Evolutionary conservation across 2,888 invertebrate species (phyloP).

Genomic region (Elmis aenea): DNA sequence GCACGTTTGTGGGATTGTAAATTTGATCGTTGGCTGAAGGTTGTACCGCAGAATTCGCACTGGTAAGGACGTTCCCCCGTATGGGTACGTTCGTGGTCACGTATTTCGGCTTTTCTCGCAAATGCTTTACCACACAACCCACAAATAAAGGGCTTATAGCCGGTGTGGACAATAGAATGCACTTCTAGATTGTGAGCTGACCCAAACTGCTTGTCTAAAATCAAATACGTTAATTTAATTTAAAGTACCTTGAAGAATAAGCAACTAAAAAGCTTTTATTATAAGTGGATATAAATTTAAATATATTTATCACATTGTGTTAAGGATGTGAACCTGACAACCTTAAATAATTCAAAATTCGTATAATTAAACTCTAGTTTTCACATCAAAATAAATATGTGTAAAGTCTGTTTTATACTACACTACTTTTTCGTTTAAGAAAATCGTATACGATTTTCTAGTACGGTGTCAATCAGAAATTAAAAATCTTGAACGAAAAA

Average conservation of each 20-base stretch:
- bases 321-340: too few relatives aligned
- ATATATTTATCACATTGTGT: too few relatives aligned
- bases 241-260: conserved; percentile 6
- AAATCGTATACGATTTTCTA: too few relatives aligned
- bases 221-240: too few relatives aligned
- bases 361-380: too few relatives aligned
- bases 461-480: too few relatives aligned
- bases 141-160: conserved; percentile 67
- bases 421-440: too few relatives aligned
- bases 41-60: conserved; percentile 72
- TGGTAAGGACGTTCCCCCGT: conserved; percentile 77
- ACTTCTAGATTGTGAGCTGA: conserved; percentile 72
- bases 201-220: conserved; percentile 66
- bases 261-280: conserved; percentile 1
- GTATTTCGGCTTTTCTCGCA: conserved; percentile 69
- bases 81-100: conserved; percentile 77
- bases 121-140: conserved; percentile 68
- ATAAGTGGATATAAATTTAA: conserved; percentile 4
- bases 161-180: conserved; percentile 75
- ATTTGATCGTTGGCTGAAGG: conserved; percentile 78
- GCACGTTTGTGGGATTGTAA: conserved; percentile 74
- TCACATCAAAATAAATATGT: too few relatives aligned
- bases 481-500: too few relatives aligned
- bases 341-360: too few relatives aligned
- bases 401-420: too few relatives aligned